These are phyloP conservation scores for Macquaria australasica DNA, from an alignment of 2,113 vertebrate species.

Conservation along the genomic window DNA sequence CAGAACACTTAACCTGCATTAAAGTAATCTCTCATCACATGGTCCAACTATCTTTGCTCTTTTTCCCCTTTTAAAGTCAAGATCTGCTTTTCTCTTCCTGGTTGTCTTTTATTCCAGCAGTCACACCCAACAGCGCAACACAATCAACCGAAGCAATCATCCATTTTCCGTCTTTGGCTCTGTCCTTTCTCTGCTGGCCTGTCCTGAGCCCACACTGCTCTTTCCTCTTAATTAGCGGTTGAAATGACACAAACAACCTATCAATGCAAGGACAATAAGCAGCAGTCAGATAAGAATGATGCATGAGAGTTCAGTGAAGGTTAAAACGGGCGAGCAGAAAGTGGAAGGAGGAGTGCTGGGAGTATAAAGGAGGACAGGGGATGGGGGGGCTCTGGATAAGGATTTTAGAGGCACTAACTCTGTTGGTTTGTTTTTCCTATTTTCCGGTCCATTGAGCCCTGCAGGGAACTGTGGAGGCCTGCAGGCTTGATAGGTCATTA, in stretches of 20 bases:
- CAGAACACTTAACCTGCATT: slow-evolving; percentile 15
- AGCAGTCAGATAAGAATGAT: slow-evolving; percentile 31
- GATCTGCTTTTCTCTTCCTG: not conserved
- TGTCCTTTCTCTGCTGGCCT: slow-evolving; percentile 23
- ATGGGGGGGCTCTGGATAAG: slow-evolving; percentile 5
- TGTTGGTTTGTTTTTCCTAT: slow-evolving; percentile 68
- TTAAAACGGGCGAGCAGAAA: slow-evolving; percentile 20
- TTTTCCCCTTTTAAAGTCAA: slow-evolving; percentile 1
- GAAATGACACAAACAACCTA: slow-evolving; percentile 59
- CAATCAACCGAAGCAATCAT: slow-evolving; percentile 24
- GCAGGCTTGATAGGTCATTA: slow-evolving; percentile 62
- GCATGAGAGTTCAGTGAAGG: slow-evolving; percentile 40
- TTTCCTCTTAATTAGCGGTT: slow-evolving; percentile 67
- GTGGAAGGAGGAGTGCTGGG: slow-evolving; percentile 8
- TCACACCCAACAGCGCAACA: slow-evolving; percentile 19
- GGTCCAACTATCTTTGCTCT: not conserved
- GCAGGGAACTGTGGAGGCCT: slow-evolving; percentile 46
- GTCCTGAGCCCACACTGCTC: slow-evolving; percentile 39
- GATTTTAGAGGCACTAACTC: slow-evolving; percentile 34
- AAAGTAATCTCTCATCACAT: slow-evolving; percentile 20
- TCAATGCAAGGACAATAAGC: slow-evolving; percentile 31
- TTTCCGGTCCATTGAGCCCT: slow-evolving; percentile 71
- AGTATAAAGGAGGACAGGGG: slow-evolving; percentile 27
- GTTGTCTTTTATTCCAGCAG: slow-evolving; percentile 14
- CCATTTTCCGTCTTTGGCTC: slow-evolving; percentile 11